Base-by-base conservation (phyloP, 1,140 invertebrate genomes). In the Ganaspis sp. region DNA sequence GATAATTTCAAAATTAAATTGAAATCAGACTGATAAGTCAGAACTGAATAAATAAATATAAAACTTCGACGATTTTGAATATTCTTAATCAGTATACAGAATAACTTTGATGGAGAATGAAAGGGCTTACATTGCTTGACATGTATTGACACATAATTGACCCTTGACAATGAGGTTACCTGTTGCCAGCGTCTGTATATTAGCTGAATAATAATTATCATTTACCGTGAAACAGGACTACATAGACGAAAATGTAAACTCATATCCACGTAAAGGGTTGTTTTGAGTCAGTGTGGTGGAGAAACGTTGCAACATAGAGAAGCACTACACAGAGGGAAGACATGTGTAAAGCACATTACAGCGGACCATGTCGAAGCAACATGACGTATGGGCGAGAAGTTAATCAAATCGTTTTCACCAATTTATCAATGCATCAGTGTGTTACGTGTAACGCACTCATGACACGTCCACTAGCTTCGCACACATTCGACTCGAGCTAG, bases 341-440 rank as follows among this genome's bases (percentile, higher is more conserved):
- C 58, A 34, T 8, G 58, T 64, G 58, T 64, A 64, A 29, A 29
- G 58, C 58, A 64, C 15, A n/a, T 64, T 29, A 64, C 23, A 26
- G n/a, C 23, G 23, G 21, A 4, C 9, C 6, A 9, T 21, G 23
- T 64, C 58, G 58, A 64, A 64, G 58, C 53, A 21, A 23, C 19
- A 54, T 54, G 53, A 54, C 53, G 21, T 64, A 26, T 64, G 58
- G 23, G 58, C 26, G 23, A 64, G 26, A 64, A 64, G 58, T 64
- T 29, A 64, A 64, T 64, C 58, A 64, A 64, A 64, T 64, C 58
- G 58, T 64, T 64, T 29, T 64, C 58, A 29, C 58, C 58, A 64
- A 64, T 64, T 64, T 34, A 64, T 64, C 58, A 64, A 64, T 15
- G 58, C 26, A 64, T 34, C 58, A 64, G 58, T 64, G 23, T 64